Percentiles rank a stretch among this genome's conserved stretches.
Conservation (phyloP, 2,113 vertebrate genomes). For the Mola mola region DNA sequence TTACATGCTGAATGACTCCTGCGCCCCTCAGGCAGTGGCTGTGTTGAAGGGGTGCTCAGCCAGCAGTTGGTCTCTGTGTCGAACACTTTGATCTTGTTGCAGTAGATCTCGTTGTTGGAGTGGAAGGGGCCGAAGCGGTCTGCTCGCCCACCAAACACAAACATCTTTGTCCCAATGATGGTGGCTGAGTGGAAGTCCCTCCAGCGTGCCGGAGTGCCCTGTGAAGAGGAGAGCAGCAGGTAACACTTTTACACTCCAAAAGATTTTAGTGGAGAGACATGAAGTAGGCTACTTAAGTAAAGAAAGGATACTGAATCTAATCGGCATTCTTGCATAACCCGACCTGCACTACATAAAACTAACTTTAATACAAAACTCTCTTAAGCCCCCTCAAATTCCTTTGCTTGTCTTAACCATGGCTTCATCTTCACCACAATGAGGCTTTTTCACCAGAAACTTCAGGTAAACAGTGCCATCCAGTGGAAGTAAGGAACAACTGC, state of each 20-base stretch:
- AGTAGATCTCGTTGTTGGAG: slow-evolving; percentile 99
- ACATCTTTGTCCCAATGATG: slow-evolving; percentile 95
- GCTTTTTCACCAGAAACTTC: background rate
- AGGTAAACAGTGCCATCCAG: slow-evolving; percentile 55
- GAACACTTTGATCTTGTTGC: slow-evolving; percentile 96
- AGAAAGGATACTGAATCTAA: background rate
- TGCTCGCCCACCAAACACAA: slow-evolving; percentile 94
- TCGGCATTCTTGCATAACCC: background rate
- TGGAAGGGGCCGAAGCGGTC: slow-evolving; percentile 97
- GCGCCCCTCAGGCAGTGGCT: slow-evolving; percentile 90
- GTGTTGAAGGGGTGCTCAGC: slow-evolving; percentile 88
- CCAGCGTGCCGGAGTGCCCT: slow-evolving; percentile 96
- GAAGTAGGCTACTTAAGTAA: background rate
- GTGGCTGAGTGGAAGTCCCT: slow-evolving; percentile 98
- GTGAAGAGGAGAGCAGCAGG: slow-evolving; percentile 1
- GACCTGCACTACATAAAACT: background rate
- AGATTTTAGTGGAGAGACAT: slow-evolving; percentile 3
- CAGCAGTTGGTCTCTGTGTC: slow-evolving; percentile 94
- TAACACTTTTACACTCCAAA: background rate
- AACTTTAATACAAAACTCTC: background rate
- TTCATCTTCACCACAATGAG: background rate
- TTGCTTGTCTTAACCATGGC: background rate
- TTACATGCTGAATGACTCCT: slow-evolving; percentile 97
- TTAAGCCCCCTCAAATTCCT: background rate
- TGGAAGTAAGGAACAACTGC: slow-evolving; percentile 24